Conservation (phyloP, 2,888 invertebrate species). For the Galeopsomyia nigrocyanea region DNA sequence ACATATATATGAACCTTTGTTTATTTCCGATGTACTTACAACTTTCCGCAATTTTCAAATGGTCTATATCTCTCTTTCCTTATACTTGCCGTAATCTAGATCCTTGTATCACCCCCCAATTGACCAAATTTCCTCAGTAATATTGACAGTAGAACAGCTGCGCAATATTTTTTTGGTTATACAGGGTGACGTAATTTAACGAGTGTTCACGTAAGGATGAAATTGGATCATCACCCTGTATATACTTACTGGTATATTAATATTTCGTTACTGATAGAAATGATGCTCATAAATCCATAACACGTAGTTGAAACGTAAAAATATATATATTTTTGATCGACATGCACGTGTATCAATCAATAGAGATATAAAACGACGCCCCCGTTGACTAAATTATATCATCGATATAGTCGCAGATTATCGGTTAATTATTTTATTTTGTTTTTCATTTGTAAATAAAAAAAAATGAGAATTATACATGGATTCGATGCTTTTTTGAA, state of each 20-base stretch:
- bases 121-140: background rate
- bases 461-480: constrained; percentile 12
- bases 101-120: background rate
- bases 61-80: constrained; percentile 17
- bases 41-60: constrained; percentile 8
- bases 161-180: constrained; percentile 43
- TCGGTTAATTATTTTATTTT: constrained; percentile 8
- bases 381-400: background rate
- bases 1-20: background rate
- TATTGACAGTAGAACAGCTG: constrained; percentile 52
- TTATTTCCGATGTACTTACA: background rate
- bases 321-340: no score
- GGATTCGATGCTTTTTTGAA: background rate
- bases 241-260: background rate
- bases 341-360: no score
- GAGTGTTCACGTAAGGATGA: no score
- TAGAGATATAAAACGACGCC: no score
- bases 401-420: constrained; percentile 36
- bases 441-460: background rate
- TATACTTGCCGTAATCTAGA: background rate
- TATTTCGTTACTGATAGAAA: constrained; percentile 26
- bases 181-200: constrained; percentile 35
- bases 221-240: background rate
- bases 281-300: constrained; percentile 69
- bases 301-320: constrained; percentile 55